Evolutionary conservation across 2,888 invertebrate species (phyloP).

Genomic region (Creontiades dilutus): DNA sequence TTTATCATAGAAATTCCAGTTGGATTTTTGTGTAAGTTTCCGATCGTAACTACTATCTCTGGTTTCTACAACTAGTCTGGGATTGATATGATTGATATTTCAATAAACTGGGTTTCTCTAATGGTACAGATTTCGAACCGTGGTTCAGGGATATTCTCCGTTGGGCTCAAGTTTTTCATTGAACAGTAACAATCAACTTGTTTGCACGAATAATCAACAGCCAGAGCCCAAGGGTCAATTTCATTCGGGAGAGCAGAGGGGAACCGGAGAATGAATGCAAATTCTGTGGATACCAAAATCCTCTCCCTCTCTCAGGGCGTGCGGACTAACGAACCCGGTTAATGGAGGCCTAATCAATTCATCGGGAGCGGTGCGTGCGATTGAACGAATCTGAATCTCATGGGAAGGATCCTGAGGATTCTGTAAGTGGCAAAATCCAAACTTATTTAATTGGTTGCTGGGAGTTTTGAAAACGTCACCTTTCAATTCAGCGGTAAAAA

Average conservation of each 20-base stretch:
- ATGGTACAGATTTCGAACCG: not conserved
- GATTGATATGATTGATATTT: no score
- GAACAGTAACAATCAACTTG: not conserved
- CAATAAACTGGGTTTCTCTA: no score
- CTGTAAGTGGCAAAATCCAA: no score
- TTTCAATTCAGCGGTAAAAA: no score
- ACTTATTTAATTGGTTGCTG: no score
- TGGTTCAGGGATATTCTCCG: not conserved
- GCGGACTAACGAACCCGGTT: slow-evolving; percentile 6
- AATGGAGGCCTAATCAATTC: not conserved
- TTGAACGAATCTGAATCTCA: not conserved
- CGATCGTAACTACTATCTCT: no score
- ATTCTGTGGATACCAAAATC: not conserved
- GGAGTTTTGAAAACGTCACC: no score
- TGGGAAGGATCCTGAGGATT: no score
- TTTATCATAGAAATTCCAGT: no score
- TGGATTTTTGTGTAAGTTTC: no score
- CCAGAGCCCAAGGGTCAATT: not conserved
- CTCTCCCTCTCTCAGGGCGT: not conserved
- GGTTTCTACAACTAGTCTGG: no score
- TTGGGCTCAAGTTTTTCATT: not conserved
- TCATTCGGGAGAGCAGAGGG: not conserved
- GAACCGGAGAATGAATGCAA: not conserved
- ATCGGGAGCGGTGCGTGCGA: not conserved
- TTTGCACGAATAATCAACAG: not conserved